Conservation (phyloP, 2,888 invertebrate genomes). For the Dryobotodes eremita region DNA sequence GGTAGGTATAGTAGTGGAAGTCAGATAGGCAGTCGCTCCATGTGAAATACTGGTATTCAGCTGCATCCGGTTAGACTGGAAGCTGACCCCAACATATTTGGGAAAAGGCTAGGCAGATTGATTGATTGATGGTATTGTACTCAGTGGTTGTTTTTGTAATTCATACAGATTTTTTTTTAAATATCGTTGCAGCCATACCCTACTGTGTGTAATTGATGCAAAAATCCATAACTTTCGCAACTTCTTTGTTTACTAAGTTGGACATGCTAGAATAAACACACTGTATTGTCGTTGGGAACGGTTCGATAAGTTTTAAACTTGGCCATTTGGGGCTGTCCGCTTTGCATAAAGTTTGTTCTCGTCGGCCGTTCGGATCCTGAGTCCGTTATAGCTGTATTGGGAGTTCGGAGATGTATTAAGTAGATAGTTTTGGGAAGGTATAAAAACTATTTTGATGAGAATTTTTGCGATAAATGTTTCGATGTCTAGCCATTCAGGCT, state of each 20-base stretch:
- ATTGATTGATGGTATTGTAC: no score
- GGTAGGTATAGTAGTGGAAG: not conserved
- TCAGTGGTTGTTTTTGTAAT: no score
- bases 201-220: not conserved
- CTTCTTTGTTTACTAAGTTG: not conserved
- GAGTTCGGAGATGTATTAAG: conserved; percentile 33
- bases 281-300: conserved; percentile 49
- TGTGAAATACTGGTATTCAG: not conserved
- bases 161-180: not conserved
- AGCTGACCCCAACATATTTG: no score
- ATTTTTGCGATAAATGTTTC: not conserved
- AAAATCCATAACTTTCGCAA: not conserved
- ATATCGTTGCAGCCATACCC: not conserved
- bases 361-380: conserved; percentile 39
- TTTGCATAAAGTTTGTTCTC: conserved; percentile 72
- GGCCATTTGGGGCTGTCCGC: conserved; percentile 68
- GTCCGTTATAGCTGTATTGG: conserved; percentile 53
- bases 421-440: conserved; percentile 29
- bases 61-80: not conserved
- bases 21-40: not conserved
- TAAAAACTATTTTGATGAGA: conserved; percentile 22
- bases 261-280: not conserved
- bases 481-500: not conserved
- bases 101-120: no score
- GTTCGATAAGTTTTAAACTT: conserved; percentile 75